Evolutionary conservation across 2,797 vertebrate genomes (phyloP).

Genomic region (Heteromormyrus szaboi): DNA sequence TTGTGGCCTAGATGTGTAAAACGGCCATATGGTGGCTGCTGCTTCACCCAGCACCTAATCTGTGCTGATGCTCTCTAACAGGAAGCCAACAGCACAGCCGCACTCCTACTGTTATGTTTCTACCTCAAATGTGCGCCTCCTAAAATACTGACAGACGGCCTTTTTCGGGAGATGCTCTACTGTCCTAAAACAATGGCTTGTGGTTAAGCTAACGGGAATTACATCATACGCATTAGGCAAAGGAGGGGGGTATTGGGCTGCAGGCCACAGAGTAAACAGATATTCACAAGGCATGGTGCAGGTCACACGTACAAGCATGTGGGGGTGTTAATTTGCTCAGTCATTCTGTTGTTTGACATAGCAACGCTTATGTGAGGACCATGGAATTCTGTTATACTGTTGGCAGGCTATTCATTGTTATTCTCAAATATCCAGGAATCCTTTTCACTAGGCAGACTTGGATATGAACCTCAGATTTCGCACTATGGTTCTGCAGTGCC

Average conservation of each 20-base stretch:
- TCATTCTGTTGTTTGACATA: neutral
- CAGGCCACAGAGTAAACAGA: neutral
- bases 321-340: neutral
- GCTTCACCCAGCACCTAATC: conserved; percentile 15
- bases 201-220: neutral
- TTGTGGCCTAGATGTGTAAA: conserved; percentile 31
- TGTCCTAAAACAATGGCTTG: neutral
- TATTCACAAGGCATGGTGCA: neutral
- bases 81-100: conserved; percentile 11
- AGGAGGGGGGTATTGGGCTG: neutral
- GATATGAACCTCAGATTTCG: neutral
- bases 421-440: neutral
- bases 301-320: neutral
- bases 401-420: neutral
- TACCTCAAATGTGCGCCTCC: neutral
- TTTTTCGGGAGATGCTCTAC: neutral
- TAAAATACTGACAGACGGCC: neutral
- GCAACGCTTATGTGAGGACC: neutral
- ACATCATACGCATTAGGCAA: neutral
- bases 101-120: conserved; percentile 7
- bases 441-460: neutral
- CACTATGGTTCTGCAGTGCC: neutral
- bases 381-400: neutral
- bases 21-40: conserved; percentile 30
- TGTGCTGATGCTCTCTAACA: neutral